Percentiles rank a stretch among this genome's conserved stretches.
phyloP scores from a whole-genome alignment of 2,888 invertebrate genomes.

The Masnerella sp. region DNA sequence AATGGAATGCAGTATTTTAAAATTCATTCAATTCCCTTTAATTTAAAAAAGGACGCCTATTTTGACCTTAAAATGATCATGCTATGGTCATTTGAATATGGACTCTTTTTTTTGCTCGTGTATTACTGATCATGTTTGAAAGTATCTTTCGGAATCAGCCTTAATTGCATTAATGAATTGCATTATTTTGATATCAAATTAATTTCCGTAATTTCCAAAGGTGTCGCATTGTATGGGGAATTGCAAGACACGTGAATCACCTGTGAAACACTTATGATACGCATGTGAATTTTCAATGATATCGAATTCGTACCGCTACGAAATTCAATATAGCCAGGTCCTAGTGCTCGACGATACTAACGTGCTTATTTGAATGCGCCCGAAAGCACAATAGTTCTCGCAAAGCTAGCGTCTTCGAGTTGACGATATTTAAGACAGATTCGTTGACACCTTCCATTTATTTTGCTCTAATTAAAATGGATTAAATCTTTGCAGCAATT shows the following conservation, averaged over 20 bases:
- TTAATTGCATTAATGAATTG: too few relatives aligned
- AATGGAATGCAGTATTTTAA: too few relatives aligned
- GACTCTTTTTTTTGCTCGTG: too few relatives aligned
- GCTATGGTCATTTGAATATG: too few relatives aligned
- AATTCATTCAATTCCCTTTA: too few relatives aligned
- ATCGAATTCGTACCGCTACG: constrained; percentile 12
- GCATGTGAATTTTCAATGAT: constrained; percentile 31
- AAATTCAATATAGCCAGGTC: constrained; percentile 24
- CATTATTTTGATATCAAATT: constrained; percentile 3
- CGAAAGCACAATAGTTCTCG: neutral
- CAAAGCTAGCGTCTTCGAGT: constrained; percentile 4
- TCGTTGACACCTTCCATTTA: neutral
- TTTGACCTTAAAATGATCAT: too few relatives aligned
- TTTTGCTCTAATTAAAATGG: neutral
- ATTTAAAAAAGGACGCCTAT: too few relatives aligned
- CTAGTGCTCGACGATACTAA: neutral
- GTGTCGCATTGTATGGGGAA: constrained; percentile 11
- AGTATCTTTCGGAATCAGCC: too few relatives aligned
- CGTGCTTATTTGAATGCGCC: constrained; percentile 3
- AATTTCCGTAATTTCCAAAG: constrained; percentile 10
- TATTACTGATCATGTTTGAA: too few relatives aligned
- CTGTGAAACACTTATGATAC: constrained; percentile 38
- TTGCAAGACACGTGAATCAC: constrained; percentile 25
- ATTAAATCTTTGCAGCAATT: too few relatives aligned
- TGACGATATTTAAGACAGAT: neutral